Base-by-base conservation (phyloP, 2,113 vertebrate species). In the Centropus unirufus region DNA sequence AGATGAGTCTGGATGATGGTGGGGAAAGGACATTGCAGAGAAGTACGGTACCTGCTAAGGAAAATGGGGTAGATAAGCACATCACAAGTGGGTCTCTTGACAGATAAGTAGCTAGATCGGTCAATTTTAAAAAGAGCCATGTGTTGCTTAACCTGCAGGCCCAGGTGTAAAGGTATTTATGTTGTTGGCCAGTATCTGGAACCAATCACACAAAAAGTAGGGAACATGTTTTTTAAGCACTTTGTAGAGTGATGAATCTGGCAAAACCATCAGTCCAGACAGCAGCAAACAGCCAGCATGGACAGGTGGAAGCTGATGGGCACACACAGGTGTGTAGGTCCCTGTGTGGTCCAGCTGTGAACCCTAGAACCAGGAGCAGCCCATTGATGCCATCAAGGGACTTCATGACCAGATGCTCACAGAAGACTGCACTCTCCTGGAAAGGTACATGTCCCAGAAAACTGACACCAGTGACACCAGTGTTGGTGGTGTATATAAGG, bases 311-410 rank as follows among this genome's bases (percentile, higher is more conserved):
- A 6, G 21, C 22, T 95, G 40, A 46, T n/a, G 10, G 2, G 16
- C 4, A 5, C 24, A 30, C 20, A 39, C 32, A 46, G 2, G 18
- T 59, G 5, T 8, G 2, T 1, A 1, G 20, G 11, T 34, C 49
- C 23, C 18, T 52, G 9, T 68, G 30, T 32, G 15, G 18, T 64
- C 17, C 59, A 64, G 9, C 11, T 36, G 26, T 34, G 54, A 59
- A 51, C 11, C 0, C 1, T 42, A 49, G 27, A 15, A 17, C 17
- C 32, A 52, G 51, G 5, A 52, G 9, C 24, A 61, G 29, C 10
- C 12, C 21, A 46, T 24, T 4, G 3, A 47, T 0, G 1, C 51
- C 36, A 22, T 8, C 0, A 1, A 44, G 23, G 20, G 30, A 42
- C 19, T 8, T 8, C 42, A 36, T 1, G 3, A 30, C 7, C 34